Evolutionary conservation across 2,113 vertebrate genomes (phyloP).

Genomic region (Megaptera novaeangliae): DNA sequence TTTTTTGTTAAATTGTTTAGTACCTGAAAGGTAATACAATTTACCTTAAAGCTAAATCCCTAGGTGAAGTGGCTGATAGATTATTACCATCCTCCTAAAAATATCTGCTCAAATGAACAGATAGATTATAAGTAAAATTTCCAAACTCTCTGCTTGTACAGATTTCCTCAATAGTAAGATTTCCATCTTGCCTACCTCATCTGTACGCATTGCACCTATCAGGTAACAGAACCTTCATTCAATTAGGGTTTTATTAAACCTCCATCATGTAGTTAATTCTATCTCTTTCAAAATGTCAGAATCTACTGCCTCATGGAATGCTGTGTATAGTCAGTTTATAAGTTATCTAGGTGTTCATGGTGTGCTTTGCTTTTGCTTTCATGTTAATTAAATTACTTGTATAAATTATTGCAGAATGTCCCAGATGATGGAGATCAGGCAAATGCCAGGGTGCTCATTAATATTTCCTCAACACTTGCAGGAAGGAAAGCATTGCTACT

Average conservation of each 20-base stretch:
- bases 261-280: neutral
- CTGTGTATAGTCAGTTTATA: conserved; percentile 51
- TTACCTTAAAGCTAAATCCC: conserved; percentile 16
- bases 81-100: neutral
- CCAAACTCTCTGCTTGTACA: neutral
- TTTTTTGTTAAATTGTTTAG: neutral
- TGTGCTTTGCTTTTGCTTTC: conserved; percentile 65
- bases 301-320: neutral
- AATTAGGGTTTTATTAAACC: conserved; percentile 52
- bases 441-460: conserved; percentile 54
- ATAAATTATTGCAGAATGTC: conserved; percentile 65
- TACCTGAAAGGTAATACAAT: conserved; percentile 17
- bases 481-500: neutral
- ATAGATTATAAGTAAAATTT: neutral
- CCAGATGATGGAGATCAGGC: conserved; percentile 63
- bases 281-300: conserved; percentile 46
- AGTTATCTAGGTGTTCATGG: conserved; percentile 42
- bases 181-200: neutral
- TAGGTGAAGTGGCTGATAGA: neutral
- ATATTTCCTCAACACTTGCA: neutral
- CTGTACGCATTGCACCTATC: conserved; percentile 47
- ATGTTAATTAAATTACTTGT: conserved; percentile 73
- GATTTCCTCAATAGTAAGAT: conserved; percentile 28
- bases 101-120: conserved; percentile 20
- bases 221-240: conserved; percentile 15